Percentiles rank a stretch among this genome's conserved stretches.
Conservation (phyloP, 1,140 invertebrate species). For the Ephestia elutella region DNA sequence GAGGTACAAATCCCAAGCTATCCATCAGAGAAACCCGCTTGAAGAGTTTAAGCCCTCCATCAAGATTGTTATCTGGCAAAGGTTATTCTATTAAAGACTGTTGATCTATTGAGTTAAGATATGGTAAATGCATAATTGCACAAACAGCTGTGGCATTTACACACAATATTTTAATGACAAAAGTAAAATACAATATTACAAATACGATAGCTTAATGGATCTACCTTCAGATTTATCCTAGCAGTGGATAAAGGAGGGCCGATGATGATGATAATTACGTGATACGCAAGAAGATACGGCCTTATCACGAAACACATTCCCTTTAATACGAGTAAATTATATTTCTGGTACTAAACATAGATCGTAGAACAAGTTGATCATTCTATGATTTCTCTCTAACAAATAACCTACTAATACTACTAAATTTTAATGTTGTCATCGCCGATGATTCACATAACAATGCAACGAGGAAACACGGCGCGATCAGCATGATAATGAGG, state of each 20-base stretch:
- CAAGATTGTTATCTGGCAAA: background rate
- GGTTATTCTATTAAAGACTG: background rate
- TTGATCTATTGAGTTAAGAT: background rate
- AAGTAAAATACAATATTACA: no score
- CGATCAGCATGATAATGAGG: slow-evolving; percentile 24
- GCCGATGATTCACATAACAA: slow-evolving; percentile 27
- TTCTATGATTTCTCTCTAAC: background rate
- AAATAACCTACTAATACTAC: no score
- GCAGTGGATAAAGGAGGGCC: no score
- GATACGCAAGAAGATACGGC: no score
- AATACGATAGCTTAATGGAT: no score
- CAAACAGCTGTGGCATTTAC: no score
- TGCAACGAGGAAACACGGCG: slow-evolving; percentile 31
- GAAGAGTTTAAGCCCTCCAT: background rate
- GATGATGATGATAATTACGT: no score
- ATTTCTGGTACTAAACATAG: background rate
- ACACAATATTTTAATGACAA: background rate
- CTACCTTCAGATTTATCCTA: no score
- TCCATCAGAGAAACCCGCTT: background rate
- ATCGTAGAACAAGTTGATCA: background rate
- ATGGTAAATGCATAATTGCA: background rate
- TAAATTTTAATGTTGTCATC: slow-evolving; percentile 1
- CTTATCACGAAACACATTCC: no score
- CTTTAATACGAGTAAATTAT: no score
- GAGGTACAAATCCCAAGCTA: background rate